Evolutionary conservation across 2,797 vertebrate species (phyloP), one percentile per base, ranked within the genome.

Genomic region (Momotus momota): DNA sequence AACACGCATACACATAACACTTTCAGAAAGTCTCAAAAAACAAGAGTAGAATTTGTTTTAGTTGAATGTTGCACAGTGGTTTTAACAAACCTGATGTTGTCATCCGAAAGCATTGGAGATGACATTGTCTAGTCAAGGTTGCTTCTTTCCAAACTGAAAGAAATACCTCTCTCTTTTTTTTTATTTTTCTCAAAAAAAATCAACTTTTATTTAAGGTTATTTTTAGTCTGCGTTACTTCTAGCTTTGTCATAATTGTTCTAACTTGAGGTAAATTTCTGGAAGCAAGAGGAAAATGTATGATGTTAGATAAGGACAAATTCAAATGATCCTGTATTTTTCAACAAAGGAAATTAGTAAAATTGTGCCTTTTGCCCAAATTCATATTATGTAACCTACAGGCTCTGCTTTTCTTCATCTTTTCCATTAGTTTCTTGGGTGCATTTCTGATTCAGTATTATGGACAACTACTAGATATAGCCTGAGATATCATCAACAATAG

Each of bases 311-410:
- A 40, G 12, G 38, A 14, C 29, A 82, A 77, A 67, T 81, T 65
- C 45, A 81, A 61, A 25, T 60, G 4, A 10, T 48, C n/a, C 33
- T 69, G 27, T 8, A 27, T 58, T 69, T 81, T 64, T n/a, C 20
- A 54, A 20, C 20, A 27, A 22, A 80, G 65, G 11, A 35, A 51
- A 25, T 79, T 21, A 25, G 14, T 61, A 6, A 41, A 67, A 58
- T 74, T 0, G 2, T 51, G 7, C 10, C 16, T 65, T 81, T 83
- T 94, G 29, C 11, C 12, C 9, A 25, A 27, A 61, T 74, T 79
- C 2, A 0, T 62, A 4, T 20, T 1, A 11, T 9, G 16, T 71
- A 75, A 55, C 21, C 14, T 81, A 29, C 3, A 2, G 21, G 20
- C 12, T 62, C 26, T 38, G 10, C 8, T 66, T 81, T 61, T 58